phyloP scores from a whole-genome alignment of 2,113 vertebrate species.

The Hystrix brachyura region DNA sequence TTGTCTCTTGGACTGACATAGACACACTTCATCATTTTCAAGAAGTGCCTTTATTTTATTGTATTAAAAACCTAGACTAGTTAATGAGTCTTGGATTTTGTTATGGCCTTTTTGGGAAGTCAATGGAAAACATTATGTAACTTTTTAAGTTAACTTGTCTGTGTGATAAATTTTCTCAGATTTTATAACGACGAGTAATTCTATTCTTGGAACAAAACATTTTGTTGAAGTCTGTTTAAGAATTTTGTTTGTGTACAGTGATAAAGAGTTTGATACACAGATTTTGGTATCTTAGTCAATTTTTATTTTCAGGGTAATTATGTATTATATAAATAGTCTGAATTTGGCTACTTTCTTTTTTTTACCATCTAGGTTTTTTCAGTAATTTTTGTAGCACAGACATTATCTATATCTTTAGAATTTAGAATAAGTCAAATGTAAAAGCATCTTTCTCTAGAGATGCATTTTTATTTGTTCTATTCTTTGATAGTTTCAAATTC shows the following conservation, averaged over 20 bases:
- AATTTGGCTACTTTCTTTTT: slow-evolving; percentile 12
- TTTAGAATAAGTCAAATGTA: background rate
- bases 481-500: background rate
- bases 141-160: slow-evolving; percentile 44
- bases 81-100: slow-evolving; percentile 56
- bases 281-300: slow-evolving; percentile 18
- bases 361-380: background rate
- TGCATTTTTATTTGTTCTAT: background rate
- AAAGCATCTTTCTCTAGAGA: background rate
- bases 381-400: slow-evolving; percentile 37
- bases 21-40: background rate
- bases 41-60: slow-evolving; percentile 30
- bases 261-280: slow-evolving; percentile 36
- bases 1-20: background rate
- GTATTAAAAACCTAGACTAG: slow-evolving; percentile 26
- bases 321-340: background rate
- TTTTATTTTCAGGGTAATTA: slow-evolving; percentile 62
- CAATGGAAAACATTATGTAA: slow-evolving; percentile 44
- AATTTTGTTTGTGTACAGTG: background rate
- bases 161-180: slow-evolving; percentile 56
- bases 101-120: background rate
- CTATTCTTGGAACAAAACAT: slow-evolving; percentile 49
- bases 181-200: slow-evolving; percentile 51
- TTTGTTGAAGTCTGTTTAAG: slow-evolving; percentile 44
- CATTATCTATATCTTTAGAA: slow-evolving; percentile 9